A percentile compares a stretch with the other conserved stretches of the same genome.
Conservation (phyloP, 1,140 invertebrate genomes). For the Tetragnatha versicolor region DNA sequence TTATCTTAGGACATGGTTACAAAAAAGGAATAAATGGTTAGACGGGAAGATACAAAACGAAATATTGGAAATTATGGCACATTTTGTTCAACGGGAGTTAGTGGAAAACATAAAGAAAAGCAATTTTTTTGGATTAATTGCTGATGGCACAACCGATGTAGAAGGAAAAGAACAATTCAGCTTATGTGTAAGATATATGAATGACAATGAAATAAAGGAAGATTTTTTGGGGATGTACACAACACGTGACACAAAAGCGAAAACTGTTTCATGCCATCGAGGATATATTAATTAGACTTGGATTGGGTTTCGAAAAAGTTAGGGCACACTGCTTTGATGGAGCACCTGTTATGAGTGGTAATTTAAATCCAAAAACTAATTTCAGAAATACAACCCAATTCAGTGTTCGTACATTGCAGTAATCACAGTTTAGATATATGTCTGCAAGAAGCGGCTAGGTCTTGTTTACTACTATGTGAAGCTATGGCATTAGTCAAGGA, state of each 20-base stretch:
- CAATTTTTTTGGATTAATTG: not conserved
- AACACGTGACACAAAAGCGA: not conserved
- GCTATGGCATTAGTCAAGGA: not conserved
- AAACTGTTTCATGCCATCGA: constrained; percentile 11
- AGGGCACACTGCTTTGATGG: constrained; percentile 9
- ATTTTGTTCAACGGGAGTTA: constrained; percentile 14
- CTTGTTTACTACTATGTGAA: not conserved
- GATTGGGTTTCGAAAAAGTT: not conserved
- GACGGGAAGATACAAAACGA: constrained; percentile 1
- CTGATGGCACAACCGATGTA: constrained; percentile 5
- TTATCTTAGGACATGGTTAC: not conserved
- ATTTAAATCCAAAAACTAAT: not conserved
- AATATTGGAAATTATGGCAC: constrained; percentile 16
- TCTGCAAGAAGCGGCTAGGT: not conserved
- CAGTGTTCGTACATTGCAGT: not conserved
- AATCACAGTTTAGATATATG: not conserved
- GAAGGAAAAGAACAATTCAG: constrained; percentile 13
- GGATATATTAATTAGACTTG: constrained; percentile 7
- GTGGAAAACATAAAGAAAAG: not conserved
- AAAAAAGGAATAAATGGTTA: not conserved
- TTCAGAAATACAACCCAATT: not conserved
- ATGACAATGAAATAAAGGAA: not conserved
- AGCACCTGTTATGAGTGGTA: not conserved
- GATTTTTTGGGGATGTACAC: constrained; percentile 7
- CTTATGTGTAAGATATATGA: constrained; percentile 3